Evolutionary conservation across 2,113 vertebrate genomes (phyloP).

Genomic region (Periophthalmodon schlosseri): DNA sequence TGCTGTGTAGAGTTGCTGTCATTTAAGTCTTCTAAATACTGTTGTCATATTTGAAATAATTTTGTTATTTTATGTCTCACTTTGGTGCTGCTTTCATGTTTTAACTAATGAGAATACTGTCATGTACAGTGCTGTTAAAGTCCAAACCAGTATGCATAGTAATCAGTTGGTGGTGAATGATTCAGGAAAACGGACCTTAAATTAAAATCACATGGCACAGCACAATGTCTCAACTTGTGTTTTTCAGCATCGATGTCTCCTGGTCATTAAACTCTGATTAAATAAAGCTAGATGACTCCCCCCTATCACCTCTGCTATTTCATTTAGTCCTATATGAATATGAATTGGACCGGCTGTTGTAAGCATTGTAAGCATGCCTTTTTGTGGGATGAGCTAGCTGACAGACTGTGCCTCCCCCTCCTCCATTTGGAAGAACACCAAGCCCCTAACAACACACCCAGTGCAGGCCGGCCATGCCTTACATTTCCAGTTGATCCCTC

Average conservation of each 20-base stretch:
- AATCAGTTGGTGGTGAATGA: slow-evolving; percentile 33
- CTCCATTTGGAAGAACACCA: slow-evolving; percentile 40
- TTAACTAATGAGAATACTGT: not conserved
- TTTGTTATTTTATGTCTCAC: not conserved
- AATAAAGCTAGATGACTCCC: not conserved
- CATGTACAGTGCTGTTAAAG: not conserved
- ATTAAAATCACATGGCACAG: slow-evolving; percentile 18
- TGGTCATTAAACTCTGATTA: not conserved
- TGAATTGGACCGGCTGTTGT: not conserved
- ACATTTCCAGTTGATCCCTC: slow-evolving; percentile 51
- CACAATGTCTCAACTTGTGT: not conserved
- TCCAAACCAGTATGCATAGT: not conserved
- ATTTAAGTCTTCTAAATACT: not conserved
- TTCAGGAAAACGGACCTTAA: slow-evolving; percentile 28
- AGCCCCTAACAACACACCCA: slow-evolving; percentile 56
- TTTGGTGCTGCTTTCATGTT: not conserved
- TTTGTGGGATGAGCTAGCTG: slow-evolving; percentile 10
- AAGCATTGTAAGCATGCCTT: not conserved
- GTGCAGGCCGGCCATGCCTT: slow-evolving; percentile 46
- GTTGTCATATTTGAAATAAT: not conserved
- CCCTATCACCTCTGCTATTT: slow-evolving; percentile 4
- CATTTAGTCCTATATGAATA: slow-evolving; percentile 18
- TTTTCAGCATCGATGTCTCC: slow-evolving; percentile 1
- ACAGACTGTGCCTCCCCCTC: slow-evolving; percentile 25
- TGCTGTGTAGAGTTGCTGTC: not conserved